These are phyloP conservation scores for Pseudotriccus pelzelni DNA, from an alignment of 2,797 vertebrate genomes.

Conservation along the genomic window DNA sequence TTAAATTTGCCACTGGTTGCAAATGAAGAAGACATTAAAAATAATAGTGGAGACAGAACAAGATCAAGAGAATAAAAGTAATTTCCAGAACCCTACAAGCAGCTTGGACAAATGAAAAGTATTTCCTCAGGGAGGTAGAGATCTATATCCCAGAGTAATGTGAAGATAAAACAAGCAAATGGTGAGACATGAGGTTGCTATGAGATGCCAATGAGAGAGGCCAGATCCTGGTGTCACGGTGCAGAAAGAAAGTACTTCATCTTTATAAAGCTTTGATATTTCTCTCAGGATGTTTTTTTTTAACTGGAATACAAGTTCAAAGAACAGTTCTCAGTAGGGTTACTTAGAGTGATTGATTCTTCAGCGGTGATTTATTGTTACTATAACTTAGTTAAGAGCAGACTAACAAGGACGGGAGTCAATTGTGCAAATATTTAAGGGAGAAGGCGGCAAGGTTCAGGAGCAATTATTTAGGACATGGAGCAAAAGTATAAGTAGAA, in stretches of 20 bases:
- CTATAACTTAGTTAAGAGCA: constrained; percentile 11
- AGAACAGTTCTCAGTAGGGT: background rate
- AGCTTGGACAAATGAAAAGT: background rate
- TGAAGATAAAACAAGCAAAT: background rate
- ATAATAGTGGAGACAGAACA: background rate
- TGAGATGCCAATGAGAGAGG: background rate
- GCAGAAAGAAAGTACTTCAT: background rate
- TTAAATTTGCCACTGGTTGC: background rate
- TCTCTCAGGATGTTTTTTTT: background rate
- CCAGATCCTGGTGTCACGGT: background rate
- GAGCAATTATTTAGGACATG: background rate
- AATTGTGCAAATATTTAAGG: constrained; percentile 19
- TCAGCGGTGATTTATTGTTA: constrained; percentile 1
- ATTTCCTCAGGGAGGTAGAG: background rate
- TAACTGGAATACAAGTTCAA: background rate
- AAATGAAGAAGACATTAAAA: constrained; percentile 24
- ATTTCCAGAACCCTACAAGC: background rate
- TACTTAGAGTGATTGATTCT: constrained; percentile 13
- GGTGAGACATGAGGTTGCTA: background rate
- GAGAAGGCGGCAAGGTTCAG: background rate
- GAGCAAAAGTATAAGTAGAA: background rate
- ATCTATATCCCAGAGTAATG: background rate
- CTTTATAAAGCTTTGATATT: constrained; percentile 5
- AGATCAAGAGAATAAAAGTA: constrained; percentile 32
- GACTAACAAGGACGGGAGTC: background rate